Conservation (phyloP, 2,888 invertebrate species). For the Argyresthia goedartella region DNA sequence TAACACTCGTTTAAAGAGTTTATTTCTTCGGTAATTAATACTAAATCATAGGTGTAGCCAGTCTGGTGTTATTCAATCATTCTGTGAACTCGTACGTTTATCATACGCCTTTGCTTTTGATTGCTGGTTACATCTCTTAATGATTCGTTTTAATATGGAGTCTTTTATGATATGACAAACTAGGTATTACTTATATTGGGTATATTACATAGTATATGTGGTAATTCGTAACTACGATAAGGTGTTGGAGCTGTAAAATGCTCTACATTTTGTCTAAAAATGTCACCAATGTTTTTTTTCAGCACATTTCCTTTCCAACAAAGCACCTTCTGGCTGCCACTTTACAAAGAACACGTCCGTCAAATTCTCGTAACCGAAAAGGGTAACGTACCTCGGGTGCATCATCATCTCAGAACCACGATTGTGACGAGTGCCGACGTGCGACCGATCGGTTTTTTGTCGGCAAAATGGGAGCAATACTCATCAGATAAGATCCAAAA, state of each 20-base stretch:
- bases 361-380: not conserved
- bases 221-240: too few species aligned
- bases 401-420: not conserved
- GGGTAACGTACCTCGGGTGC: constrained; percentile 6
- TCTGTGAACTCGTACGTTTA: too few species aligned
- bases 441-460: constrained; percentile 43
- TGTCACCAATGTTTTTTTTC: too few species aligned
- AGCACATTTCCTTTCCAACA: not conserved
- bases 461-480: constrained; percentile 62
- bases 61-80: too few species aligned
- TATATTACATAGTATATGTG: too few species aligned
- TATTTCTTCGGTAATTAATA: not conserved
- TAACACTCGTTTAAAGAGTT: constrained; percentile 17
- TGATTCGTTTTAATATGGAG: too few species aligned
- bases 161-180: too few species aligned
- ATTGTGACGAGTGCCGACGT: constrained; percentile 20
- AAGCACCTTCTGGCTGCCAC: not conserved
- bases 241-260: too few species aligned
- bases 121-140: too few species aligned
- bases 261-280: too few species aligned
- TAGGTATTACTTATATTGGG: too few species aligned
- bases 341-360: not conserved
- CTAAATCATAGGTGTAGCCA: not conserved
- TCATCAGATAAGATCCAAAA: constrained; percentile 66
- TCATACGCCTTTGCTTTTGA: too few species aligned